Evolutionary conservation across 2,113 vertebrate genomes (phyloP).

Genomic region (Leptobrachium ailaonicum): DNA sequence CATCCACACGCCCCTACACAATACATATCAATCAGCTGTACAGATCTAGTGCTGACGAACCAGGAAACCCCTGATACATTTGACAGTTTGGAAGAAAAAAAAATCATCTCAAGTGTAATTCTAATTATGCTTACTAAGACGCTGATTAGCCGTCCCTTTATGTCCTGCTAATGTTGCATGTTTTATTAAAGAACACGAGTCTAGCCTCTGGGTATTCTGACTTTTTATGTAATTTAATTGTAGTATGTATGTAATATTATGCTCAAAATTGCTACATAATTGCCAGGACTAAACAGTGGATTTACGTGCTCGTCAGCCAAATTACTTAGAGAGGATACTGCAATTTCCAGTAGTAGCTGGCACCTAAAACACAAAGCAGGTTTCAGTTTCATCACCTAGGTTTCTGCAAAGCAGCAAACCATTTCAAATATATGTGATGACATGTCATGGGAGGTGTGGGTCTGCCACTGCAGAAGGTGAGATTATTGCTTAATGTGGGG

Average conservation of each 20-base stretch:
- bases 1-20: too few species aligned
- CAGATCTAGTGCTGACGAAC: too few species aligned
- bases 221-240: neutral
- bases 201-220: neutral
- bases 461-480: too few species aligned
- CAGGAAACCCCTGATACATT: too few species aligned
- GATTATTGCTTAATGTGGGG: too few species aligned
- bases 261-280: neutral
- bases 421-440: too few species aligned
- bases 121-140: neutral
- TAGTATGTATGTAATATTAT: neutral
- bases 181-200: neutral
- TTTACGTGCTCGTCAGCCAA: constrained; percentile 5
- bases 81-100: too few species aligned
- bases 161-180: neutral
- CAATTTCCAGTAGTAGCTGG: neutral
- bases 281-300: neutral
- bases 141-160: neutral
- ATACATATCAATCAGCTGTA: too few species aligned
- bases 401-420: too few species aligned
- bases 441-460: too few species aligned
- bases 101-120: neutral
- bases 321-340: neutral
- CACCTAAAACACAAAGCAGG: too few species aligned
- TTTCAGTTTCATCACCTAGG: too few species aligned